Percentiles rank a stretch among this genome's conserved stretches.
Conservation (phyloP, 1,140 invertebrate genomes). For the Paramacrobiotus metropolitanus region DNA sequence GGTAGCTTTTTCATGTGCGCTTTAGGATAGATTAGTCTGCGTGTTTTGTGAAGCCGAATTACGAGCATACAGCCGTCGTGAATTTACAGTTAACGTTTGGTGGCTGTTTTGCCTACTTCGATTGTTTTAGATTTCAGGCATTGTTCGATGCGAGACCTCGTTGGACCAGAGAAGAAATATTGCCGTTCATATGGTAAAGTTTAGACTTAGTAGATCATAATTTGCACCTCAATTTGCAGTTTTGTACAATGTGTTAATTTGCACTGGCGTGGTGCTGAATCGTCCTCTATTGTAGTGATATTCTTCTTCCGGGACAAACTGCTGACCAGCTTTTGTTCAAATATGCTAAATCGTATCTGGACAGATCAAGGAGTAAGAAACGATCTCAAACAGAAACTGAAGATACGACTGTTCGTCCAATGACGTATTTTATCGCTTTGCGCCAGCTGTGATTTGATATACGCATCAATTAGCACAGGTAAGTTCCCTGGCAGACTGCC, state of each 20-base stretch:
- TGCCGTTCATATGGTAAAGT: neutral
- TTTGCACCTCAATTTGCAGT: too few relatives aligned
- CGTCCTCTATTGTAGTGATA: neutral
- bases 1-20: neutral
- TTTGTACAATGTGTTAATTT: too few relatives aligned
- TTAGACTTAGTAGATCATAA: too few relatives aligned
- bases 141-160: neutral
- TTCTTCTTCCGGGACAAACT: neutral
- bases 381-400: neutral
- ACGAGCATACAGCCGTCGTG: too few relatives aligned
- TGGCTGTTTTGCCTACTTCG: too few relatives aligned
- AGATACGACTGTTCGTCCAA: neutral
- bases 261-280: too few relatives aligned
- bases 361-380: neutral
- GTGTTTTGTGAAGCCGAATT: too few relatives aligned
- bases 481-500: too few relatives aligned
- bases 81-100: neutral
- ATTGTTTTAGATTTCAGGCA: neutral
- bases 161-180: neutral
- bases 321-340: neutral
- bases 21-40: too few relatives aligned
- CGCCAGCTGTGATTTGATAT: neutral
- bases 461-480: too few relatives aligned
- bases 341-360: neutral
- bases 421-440: neutral